A percentile compares a stretch with the other conserved stretches of the same genome.
Evolutionary conservation across 2,113 vertebrate species (phyloP).

Genomic region (Channa argus): DNA sequence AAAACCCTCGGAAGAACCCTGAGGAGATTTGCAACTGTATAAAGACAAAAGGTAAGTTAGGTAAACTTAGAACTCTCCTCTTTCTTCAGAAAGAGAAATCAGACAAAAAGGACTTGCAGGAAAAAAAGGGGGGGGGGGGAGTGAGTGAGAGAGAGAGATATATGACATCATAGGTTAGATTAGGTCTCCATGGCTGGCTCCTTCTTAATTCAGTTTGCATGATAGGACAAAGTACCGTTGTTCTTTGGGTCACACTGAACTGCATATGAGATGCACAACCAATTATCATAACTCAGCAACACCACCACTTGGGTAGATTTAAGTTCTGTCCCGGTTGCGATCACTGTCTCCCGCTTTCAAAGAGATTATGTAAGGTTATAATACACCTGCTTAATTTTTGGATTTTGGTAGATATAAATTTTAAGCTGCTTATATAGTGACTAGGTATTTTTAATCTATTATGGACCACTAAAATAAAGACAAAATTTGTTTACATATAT

Average conservation of each 20-base stretch:
- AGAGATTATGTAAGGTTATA: too few relatives aligned
- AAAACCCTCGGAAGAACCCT: background rate
- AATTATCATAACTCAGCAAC: too few relatives aligned
- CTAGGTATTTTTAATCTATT: too few relatives aligned
- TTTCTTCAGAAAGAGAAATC: background rate
- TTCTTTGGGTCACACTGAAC: conserved; percentile 34
- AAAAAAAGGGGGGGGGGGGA: background rate
- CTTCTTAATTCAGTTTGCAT: conserved; percentile 41
- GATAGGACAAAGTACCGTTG: conserved; percentile 12
- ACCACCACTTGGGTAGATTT: too few relatives aligned
- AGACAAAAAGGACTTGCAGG: background rate
- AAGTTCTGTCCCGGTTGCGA: too few relatives aligned
- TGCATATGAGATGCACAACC: background rate
- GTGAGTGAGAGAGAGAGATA: background rate
- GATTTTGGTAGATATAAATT: too few relatives aligned
- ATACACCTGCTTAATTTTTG: too few relatives aligned
- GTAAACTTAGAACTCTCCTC: background rate
- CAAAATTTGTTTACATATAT: too few relatives aligned
- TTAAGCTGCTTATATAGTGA: too few relatives aligned
- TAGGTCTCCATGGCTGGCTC: conserved; percentile 15
- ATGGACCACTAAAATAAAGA: too few relatives aligned
- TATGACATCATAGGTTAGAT: conserved; percentile 46
- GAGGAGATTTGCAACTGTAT: background rate
- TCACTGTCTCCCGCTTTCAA: too few relatives aligned
- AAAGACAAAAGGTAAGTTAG: background rate